These are phyloP conservation scores for Conus canariensis DNA, from an alignment of 2,888 invertebrate species.

Conservation along the genomic window DNA sequence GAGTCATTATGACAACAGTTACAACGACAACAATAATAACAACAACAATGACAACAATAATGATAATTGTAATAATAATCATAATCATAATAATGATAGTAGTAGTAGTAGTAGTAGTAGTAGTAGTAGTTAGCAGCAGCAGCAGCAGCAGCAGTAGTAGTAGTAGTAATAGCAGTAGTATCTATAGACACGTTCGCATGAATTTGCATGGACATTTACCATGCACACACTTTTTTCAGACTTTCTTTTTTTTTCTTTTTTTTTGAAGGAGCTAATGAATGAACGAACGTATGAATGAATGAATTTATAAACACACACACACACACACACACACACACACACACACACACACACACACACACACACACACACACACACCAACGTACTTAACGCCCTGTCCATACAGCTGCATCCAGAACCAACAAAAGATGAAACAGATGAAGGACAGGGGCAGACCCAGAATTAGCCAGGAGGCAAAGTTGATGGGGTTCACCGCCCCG, in stretches of 20 bases:
- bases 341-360: slow-evolving; percentile 14
- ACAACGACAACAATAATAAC: no score
- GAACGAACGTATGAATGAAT: neutral
- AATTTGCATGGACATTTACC: neutral
- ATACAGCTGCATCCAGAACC: slow-evolving; percentile 71
- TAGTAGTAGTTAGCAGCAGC: no score
- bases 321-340: slow-evolving; percentile 4
- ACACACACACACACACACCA: slow-evolving; percentile 16
- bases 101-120: no score
- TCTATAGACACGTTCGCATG: neutral
- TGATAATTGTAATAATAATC: neutral
- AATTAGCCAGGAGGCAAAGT: slow-evolving; percentile 71
- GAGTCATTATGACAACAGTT: no score
- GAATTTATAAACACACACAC: neutral
- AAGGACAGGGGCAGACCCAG: slow-evolving; percentile 71
- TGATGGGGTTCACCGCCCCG: slow-evolving; percentile 57
- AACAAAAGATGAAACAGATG: slow-evolving; percentile 69
- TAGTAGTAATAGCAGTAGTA: neutral
- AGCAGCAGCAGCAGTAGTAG: no score
- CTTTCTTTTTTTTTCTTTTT: neutral
- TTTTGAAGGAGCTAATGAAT: neutral
- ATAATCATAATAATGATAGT: slow-evolving; percentile 84
- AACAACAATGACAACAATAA: neutral
- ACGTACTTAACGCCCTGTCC: slow-evolving; percentile 46
- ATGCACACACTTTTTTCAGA: neutral